phyloP scores from a whole-genome alignment of 1,140 invertebrate species.

The Ooceraea biroi region DNA sequence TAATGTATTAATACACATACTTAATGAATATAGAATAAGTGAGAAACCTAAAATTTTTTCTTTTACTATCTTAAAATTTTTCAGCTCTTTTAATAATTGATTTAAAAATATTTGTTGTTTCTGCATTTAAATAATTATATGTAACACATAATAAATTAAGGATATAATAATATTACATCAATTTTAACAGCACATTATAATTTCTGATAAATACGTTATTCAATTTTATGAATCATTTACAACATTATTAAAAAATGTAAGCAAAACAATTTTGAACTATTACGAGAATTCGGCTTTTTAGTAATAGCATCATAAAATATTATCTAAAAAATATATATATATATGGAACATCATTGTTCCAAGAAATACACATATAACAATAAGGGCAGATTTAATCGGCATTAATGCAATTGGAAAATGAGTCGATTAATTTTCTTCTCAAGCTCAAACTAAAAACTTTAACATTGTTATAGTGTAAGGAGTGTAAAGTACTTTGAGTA shows the following conservation, averaged over 20 bases:
- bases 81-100: background rate
- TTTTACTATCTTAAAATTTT: background rate
- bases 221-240: background rate
- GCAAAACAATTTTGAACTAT: background rate
- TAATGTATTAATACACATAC: background rate
- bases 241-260: background rate
- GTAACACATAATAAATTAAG: no score
- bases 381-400: background rate
- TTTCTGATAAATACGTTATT: no score
- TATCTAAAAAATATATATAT: background rate
- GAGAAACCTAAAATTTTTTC: background rate
- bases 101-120: conserved; percentile 7
- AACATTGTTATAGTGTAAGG: conserved; percentile 16
- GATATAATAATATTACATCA: background rate
- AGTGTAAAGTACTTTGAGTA: conserved; percentile 7
- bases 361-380: no score
- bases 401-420: background rate
- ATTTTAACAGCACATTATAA: no score
- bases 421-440: conserved; percentile 15
- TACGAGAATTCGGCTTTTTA: background rate
- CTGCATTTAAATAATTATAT: background rate
- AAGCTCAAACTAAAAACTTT: conserved; percentile 1
- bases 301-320: background rate
- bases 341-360: no score
- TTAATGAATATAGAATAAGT: conserved; percentile 9